These are phyloP conservation scores for Ataeniobius toweri DNA, from an alignment of 2,797 vertebrate genomes.

Conservation along the genomic window DNA sequence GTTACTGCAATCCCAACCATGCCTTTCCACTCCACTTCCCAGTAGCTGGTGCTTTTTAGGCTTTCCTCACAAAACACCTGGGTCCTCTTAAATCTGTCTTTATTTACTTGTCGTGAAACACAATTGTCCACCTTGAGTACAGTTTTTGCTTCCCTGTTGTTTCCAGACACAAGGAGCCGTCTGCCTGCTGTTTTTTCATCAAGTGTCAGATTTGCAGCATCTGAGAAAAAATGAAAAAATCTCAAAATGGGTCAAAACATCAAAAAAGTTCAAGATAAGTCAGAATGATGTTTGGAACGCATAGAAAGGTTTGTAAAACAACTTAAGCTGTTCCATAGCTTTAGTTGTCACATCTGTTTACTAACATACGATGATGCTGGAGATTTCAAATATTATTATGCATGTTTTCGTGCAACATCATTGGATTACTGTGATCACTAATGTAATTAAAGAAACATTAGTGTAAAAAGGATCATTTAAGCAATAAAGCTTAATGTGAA, in stretches of 20 bases:
- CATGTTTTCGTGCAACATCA: too few species aligned
- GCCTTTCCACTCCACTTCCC: conserved; percentile 53
- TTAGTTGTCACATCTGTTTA: not conserved
- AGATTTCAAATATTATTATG: too few species aligned
- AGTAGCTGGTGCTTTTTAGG: conserved; percentile 41
- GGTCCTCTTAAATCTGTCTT: conserved; percentile 13
- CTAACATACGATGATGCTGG: too few species aligned
- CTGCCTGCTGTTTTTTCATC: conserved; percentile 27
- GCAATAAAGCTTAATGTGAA: too few species aligned
- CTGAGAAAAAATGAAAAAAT: conserved; percentile 19
- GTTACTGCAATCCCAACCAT: conserved; percentile 13
- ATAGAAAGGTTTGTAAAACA: not conserved
- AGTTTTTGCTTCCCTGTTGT: conserved; percentile 11
- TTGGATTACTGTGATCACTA: too few species aligned
- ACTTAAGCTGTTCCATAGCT: not conserved
- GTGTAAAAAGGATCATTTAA: too few species aligned
- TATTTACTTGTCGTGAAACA: not conserved
- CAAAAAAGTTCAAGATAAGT: not conserved
- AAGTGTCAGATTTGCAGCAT: conserved; percentile 32
- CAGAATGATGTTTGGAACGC: not conserved
- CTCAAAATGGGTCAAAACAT: not conserved
- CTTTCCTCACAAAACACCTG: conserved; percentile 44
- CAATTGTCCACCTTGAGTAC: accelerated
- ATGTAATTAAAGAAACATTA: too few species aligned
- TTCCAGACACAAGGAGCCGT: conserved; percentile 30